Evolutionary conservation across 1,140 invertebrate species (phyloP).

Genomic region (Formica selysi): DNA sequence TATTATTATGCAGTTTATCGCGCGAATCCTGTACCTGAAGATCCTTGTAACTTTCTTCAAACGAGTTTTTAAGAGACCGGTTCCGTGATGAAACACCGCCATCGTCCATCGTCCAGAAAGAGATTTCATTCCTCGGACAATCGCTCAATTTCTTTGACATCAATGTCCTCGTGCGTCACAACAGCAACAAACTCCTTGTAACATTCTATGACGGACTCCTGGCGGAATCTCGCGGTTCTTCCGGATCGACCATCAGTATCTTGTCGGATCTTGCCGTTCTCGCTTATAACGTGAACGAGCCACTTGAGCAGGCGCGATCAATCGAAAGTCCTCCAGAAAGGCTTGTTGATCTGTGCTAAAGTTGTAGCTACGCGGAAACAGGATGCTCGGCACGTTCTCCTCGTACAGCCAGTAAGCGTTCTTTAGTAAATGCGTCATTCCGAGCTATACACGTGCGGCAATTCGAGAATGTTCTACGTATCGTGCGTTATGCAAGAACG

Average conservation of each 20-base stretch:
- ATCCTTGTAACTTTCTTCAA: slow-evolving; percentile 37
- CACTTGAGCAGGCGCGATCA: slow-evolving; percentile 89
- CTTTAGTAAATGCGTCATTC: slow-evolving; percentile 88
- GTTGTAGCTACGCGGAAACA: slow-evolving; percentile 90
- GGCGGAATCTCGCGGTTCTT: slow-evolving; percentile 81
- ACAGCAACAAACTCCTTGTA: slow-evolving; percentile 87
- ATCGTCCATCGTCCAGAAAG: slow-evolving; percentile 88
- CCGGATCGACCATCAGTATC: slow-evolving; percentile 37
- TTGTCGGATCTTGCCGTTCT: slow-evolving; percentile 10
- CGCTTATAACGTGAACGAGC: slow-evolving; percentile 82
- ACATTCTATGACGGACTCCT: slow-evolving; percentile 86
- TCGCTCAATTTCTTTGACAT: slow-evolving; percentile 74
- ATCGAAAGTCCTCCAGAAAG: slow-evolving; percentile 89
- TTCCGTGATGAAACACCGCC: slow-evolving; percentile 84
- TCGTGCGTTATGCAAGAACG: background rate
- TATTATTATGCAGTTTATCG: background rate
- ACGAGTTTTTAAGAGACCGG: slow-evolving; percentile 70
- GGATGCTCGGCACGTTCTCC: slow-evolving; percentile 86
- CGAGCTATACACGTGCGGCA: slow-evolving; percentile 81
- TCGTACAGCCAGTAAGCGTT: slow-evolving; percentile 88
- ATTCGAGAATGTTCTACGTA: slow-evolving; percentile 37
- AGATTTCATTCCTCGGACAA: slow-evolving; percentile 89
- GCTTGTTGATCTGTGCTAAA: slow-evolving; percentile 86
- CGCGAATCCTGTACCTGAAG: slow-evolving; percentile 58
- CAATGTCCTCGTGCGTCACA: slow-evolving; percentile 87